Evolutionary conservation across 1,140 invertebrate genomes (phyloP).

Genomic region (Neodiprion fabricii): DNA sequence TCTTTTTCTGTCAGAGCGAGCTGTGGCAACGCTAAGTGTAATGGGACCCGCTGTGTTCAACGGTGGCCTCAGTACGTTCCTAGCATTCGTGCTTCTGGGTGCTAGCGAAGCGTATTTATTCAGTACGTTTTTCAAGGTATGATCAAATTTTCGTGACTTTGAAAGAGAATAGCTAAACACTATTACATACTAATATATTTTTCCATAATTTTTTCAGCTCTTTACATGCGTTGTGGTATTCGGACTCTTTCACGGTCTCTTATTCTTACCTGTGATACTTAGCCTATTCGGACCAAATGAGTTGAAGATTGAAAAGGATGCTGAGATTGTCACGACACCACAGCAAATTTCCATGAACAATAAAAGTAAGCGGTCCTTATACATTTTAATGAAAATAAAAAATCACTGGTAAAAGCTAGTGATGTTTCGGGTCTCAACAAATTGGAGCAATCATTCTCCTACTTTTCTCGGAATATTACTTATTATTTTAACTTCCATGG

Average conservation of each 20-base stretch:
- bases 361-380: neutral
- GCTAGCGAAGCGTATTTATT: slow-evolving; percentile 62
- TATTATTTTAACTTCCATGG: neutral
- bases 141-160: neutral
- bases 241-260: slow-evolving; percentile 66
- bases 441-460: too few relatives aligned
- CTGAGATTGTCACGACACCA: neutral
- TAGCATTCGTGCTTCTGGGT: slow-evolving; percentile 61
- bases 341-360: neutral
- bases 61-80: slow-evolving; percentile 63
- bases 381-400: too few relatives aligned
- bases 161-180: slow-evolving; percentile 9
- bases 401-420: too few relatives aligned
- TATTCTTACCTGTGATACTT: slow-evolving; percentile 65
- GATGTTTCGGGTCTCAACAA: too few relatives aligned
- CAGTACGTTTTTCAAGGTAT: slow-evolving; percentile 62
- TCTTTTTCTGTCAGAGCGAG: slow-evolving; percentile 44
- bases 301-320: slow-evolving; percentile 29
- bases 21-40: slow-evolving; percentile 51
- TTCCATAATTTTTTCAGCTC: slow-evolving; percentile 46
- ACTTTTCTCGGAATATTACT: neutral
- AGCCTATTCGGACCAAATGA: slow-evolving; percentile 62
- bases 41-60: slow-evolving; percentile 64
- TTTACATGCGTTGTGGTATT: slow-evolving; percentile 66
- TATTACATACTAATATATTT: slow-evolving; percentile 11